phyloP scores from a whole-genome alignment of 2,113 vertebrate species.

The Pterocles burchelli region DNA sequence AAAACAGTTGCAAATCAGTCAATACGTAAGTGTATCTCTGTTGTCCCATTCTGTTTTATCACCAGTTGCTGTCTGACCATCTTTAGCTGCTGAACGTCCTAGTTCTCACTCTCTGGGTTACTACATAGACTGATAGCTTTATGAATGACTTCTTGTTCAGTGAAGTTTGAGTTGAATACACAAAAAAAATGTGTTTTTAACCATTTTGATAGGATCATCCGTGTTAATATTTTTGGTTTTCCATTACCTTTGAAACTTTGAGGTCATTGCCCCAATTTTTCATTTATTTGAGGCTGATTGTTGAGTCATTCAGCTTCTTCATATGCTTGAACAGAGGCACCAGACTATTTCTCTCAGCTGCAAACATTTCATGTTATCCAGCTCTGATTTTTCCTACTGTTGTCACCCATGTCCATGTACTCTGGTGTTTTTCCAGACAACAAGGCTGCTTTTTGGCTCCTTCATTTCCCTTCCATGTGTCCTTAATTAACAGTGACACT shows the following conservation, averaged over 20 bases:
- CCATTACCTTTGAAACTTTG: not conserved
- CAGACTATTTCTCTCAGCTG: not conserved
- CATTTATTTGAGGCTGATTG: not conserved
- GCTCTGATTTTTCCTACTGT: conserved; percentile 25
- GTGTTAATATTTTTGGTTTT: not conserved
- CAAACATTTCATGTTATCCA: conserved; percentile 10
- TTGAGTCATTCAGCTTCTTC: not conserved
- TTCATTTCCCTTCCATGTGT: conserved; percentile 46
- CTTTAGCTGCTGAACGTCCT: not conserved
- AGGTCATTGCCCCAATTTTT: not conserved
- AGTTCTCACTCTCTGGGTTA: not conserved
- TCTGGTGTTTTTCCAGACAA: conserved; percentile 44
- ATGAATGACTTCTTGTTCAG: not conserved
- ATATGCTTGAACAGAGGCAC: not conserved
- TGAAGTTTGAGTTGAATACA: not conserved
- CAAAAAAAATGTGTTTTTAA: not conserved
- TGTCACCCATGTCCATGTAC: conserved; percentile 38
- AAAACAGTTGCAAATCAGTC: not conserved
- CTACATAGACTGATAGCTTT: not conserved
- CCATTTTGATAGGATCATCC: not conserved
- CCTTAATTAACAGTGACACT: conserved; percentile 48
- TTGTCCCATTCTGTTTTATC: not conserved
- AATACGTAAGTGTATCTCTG: not conserved
- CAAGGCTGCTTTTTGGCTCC: conserved; percentile 38
- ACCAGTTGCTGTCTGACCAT: not conserved